Percentiles rank a stretch among this genome's conserved stretches.
phyloP scores from a whole-genome alignment of 2,113 vertebrate species.

The Menura novaehollandiae region DNA sequence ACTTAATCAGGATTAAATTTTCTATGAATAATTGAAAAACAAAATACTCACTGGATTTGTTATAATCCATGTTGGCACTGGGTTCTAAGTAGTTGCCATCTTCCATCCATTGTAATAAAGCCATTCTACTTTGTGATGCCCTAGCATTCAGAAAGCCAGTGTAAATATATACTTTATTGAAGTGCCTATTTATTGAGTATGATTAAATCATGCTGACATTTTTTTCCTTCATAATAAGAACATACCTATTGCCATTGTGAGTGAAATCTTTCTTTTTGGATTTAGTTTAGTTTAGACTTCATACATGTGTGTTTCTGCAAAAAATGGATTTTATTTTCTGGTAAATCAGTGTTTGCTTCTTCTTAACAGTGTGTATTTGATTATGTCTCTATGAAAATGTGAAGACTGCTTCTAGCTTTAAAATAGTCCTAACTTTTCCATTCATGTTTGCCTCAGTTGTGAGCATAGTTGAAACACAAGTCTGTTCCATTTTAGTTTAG shows the following conservation, averaged over 20 bases:
- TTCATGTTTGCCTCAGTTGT: not conserved
- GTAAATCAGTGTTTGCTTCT: not conserved
- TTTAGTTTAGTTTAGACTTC: not conserved
- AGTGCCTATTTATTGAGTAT: conserved; percentile 64
- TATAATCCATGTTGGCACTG: conserved; percentile 81
- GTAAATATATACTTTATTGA: conserved; percentile 65
- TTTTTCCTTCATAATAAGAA: not conserved
- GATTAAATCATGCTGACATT: conserved; percentile 4
- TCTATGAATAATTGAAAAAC: conserved; percentile 86
- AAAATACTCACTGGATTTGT: conserved; percentile 83
- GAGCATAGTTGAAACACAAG: not conserved
- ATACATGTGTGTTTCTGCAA: not conserved
- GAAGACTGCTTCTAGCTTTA: not conserved
- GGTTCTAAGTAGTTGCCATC: conserved; percentile 78
- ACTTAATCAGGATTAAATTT: conserved; percentile 87
- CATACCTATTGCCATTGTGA: conserved; percentile 21
- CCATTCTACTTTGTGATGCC: conserved; percentile 61
- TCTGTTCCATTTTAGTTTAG: conserved; percentile 36
- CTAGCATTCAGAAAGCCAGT: conserved; percentile 49
- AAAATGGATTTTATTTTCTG: not conserved
- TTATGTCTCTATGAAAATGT: not conserved
- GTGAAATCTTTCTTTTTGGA: not conserved
- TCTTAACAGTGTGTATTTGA: not conserved
- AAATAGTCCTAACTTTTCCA: not conserved
- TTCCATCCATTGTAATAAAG: conserved; percentile 78